phyloP scores from a whole-genome alignment of 2,888 invertebrate genomes.

The Sialis fuliginosa region DNA sequence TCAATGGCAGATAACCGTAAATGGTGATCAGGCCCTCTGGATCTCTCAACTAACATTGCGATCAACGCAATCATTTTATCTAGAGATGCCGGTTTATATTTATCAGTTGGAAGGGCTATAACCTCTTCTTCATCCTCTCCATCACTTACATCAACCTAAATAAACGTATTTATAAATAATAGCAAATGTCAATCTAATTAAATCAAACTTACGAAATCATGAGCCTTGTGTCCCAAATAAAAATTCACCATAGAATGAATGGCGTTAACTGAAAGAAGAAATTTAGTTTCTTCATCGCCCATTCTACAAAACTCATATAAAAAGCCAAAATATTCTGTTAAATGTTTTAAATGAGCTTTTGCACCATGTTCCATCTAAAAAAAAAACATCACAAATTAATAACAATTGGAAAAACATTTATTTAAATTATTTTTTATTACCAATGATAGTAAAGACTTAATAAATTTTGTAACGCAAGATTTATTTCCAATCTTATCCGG shows the following conservation, averaged over 20 bases:
- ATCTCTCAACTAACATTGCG: constrained; percentile 74
- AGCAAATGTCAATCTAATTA: background rate
- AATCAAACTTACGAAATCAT: constrained; percentile 40
- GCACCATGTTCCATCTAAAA: constrained; percentile 65
- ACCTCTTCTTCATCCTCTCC: constrained; percentile 54
- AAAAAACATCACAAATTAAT: background rate
- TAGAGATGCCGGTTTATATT: constrained; percentile 74
- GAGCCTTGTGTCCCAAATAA: constrained; percentile 70
- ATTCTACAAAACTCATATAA: constrained; percentile 87
- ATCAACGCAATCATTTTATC: constrained; percentile 92
- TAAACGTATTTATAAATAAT: background rate
- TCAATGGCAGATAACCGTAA: constrained; percentile 62
- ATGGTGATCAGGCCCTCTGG: constrained; percentile 56
- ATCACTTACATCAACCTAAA: constrained; percentile 44
- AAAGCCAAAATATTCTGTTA: constrained; percentile 85
- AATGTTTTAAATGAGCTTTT: constrained; percentile 66
- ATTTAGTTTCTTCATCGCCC: constrained; percentile 85
- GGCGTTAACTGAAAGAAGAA: constrained; percentile 70
- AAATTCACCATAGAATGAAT: constrained; percentile 84
- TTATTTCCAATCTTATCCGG: constrained; percentile 43
- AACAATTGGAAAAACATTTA: background rate
- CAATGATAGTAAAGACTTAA: constrained; percentile 70
- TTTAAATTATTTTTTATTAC: constrained; percentile 27
- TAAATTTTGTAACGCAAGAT: constrained; percentile 84
- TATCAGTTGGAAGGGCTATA: constrained; percentile 44